Evolutionary conservation across 2,113 vertebrate genomes (phyloP), one percentile per base, ranked within the genome.

Genomic region (Eurystomus gularis): DNA sequence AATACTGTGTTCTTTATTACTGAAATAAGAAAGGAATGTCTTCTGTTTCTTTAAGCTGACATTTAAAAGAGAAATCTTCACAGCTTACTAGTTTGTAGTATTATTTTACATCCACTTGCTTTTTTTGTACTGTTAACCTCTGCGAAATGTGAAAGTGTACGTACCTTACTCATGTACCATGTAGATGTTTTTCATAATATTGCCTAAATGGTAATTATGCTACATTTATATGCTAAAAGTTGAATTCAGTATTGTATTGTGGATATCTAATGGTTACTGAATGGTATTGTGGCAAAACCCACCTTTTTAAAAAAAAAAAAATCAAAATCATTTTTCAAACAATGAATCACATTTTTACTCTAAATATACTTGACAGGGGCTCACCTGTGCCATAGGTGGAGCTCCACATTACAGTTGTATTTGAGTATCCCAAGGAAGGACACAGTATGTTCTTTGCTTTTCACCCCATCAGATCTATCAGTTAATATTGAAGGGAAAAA

Each of bases 11-110:
- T 40, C 51, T 46, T 24, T 51, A 58, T 73, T 46, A 48, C 35
- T 76, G 48, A 90, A 95, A 66, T 68, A 81, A 21, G 18, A 73
- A 90, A 88, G 13, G 18, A 55, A 3, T 71, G 48, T 96, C 90
- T 94, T 72, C 48, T 66, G 15, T 96, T 95, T 96, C 72, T 91
- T 86, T 52, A 80, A 80, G 51, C 37, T 96, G 86, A 75, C 16
- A 55, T 80, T 78, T 64, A 95, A 95, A 91, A 18, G 39, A 85
- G 61, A 87, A 9, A 78, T 77, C 65, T 83, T 86, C 58, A 44
- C 18, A 65, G 18, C 19, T 58, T 70, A 25, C 13, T 60, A 51
- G 57, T 89, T 85, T 75, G 12, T 87, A 35, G 24, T 71, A 65
- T 91, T 95, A 76, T 88, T 97, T 93, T 95, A 58, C 46, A 76